Percentiles rank a stretch among this genome's conserved stretches.
phyloP scores from a whole-genome alignment of 2,113 vertebrate genomes.

The Glareola pratincola region DNA sequence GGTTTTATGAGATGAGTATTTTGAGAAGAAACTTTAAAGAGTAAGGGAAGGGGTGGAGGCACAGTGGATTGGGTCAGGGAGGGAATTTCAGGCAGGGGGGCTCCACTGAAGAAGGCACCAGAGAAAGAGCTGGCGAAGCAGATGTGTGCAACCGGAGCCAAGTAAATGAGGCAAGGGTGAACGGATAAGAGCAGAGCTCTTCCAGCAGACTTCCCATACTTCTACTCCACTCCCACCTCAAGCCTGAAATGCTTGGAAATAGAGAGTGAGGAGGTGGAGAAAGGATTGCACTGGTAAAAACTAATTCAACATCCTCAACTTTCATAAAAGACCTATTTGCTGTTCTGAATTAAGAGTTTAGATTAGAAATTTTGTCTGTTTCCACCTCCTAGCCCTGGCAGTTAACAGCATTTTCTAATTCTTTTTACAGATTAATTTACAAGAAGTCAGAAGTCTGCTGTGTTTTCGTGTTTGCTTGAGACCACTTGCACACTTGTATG shows the following conservation, averaged over 20 bases:
- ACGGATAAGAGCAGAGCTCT: background rate
- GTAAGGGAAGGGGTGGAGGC: background rate
- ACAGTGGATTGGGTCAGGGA: background rate
- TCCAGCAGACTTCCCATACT: background rate
- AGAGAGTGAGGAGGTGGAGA: background rate
- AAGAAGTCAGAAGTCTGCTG: background rate
- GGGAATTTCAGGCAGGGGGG: background rate
- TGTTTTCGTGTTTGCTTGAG: background rate
- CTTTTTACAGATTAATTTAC: background rate
- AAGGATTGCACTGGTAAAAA: background rate
- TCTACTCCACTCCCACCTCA: background rate
- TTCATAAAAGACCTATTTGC: background rate
- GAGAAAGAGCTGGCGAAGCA: background rate
- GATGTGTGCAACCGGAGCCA: background rate
- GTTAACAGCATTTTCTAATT: background rate
- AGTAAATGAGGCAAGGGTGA: background rate
- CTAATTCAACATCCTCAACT: background rate
- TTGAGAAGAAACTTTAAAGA: background rate
- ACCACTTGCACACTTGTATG: background rate
- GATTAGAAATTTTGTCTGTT: background rate
- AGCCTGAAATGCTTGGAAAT: background rate
- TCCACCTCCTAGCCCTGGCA: background rate
- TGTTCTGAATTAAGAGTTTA: background rate
- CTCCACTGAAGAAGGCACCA: background rate
- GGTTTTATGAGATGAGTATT: background rate